phyloP scores from a whole-genome alignment of 1,140 invertebrate genomes.

The Adoxophyes honmai region DNA sequence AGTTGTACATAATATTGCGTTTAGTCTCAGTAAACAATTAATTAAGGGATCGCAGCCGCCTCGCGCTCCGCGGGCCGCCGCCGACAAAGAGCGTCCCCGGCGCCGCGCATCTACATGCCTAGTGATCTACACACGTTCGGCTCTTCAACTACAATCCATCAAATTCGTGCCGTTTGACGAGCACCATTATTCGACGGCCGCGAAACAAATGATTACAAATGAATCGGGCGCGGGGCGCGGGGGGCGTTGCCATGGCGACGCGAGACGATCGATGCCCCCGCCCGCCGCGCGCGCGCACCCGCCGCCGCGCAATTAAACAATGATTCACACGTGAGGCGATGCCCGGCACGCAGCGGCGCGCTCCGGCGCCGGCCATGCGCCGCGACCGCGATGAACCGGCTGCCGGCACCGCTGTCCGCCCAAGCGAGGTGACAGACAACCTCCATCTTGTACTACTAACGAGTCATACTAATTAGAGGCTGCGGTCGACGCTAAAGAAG shows the following conservation, averaged over 20 bases:
- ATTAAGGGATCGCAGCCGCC: not conserved
- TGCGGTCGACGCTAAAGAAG: conserved; percentile 18
- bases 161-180: conserved; percentile 60
- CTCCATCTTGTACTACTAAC: conserved; percentile 22
- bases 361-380: conserved; percentile 18
- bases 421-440: conserved; percentile 15
- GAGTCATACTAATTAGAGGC: conserved; percentile 27
- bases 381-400: conserved; percentile 20
- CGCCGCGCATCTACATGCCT: not conserved
- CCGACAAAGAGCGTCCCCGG: not conserved
- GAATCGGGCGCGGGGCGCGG: conserved; percentile 51
- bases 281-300: conserved; percentile 29
- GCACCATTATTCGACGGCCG: conserved; percentile 63
- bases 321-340: conserved; percentile 67
- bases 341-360: conserved; percentile 44
- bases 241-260: conserved; percentile 57
- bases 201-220: conserved; percentile 76
- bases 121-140: not conserved
- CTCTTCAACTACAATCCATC: conserved; percentile 42
- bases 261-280: conserved; percentile 65
- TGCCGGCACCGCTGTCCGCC: not conserved
- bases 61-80: not conserved
- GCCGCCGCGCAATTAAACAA: conserved; percentile 69
- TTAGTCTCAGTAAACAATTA: not conserved
- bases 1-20: too few species aligned